Evolutionary conservation across 2,797 vertebrate genomes (phyloP).

Genomic region (Aphelocoma californica): DNA sequence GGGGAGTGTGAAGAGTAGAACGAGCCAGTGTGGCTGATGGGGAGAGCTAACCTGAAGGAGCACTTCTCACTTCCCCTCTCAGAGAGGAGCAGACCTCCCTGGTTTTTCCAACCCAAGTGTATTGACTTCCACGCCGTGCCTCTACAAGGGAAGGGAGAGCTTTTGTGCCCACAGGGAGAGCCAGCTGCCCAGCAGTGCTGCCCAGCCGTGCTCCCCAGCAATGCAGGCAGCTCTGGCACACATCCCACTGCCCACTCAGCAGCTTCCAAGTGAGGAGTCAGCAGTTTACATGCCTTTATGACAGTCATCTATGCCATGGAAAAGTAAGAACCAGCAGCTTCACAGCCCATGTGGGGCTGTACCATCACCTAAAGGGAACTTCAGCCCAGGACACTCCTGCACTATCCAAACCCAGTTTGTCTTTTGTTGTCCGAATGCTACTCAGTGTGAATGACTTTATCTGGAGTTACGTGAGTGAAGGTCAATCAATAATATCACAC

Average conservation of each 20-base stretch:
- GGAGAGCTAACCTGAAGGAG: neutral
- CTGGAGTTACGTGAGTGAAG: neutral
- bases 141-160: neutral
- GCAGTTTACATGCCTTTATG: neutral
- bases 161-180: neutral
- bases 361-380: neutral
- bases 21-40: rapidly evolving
- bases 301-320: neutral
- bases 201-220: neutral
- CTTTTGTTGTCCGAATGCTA: rapidly evolving
- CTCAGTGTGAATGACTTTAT: rapidly evolving
- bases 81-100: neutral
- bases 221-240: neutral
- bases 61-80: neutral
- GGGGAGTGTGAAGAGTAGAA: neutral
- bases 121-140: rapidly evolving
- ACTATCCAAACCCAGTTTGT: rapidly evolving
- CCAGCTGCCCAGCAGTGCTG: neutral
- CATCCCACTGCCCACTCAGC: neutral
- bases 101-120: neutral
- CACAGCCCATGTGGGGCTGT: neutral
- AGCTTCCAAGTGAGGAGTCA: neutral
- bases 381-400: neutral
- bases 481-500: neutral
- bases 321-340: neutral